A percentile compares a stretch with the other conserved stretches of the same genome.
Conservation (phyloP, 64 coral and sea anemone genomes). For the Trachythela sp. region DNA sequence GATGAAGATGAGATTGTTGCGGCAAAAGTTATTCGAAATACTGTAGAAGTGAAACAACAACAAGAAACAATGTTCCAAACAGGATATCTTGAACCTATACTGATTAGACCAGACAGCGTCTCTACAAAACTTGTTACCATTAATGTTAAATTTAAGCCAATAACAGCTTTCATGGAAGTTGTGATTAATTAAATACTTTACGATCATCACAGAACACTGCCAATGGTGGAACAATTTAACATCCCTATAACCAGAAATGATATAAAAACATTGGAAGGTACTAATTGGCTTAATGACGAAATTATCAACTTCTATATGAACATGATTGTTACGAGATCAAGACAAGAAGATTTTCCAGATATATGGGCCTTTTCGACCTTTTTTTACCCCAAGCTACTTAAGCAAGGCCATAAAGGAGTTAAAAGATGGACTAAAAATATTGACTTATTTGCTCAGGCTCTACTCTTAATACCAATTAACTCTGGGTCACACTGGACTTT, state of each 20-base stretch:
- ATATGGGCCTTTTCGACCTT: neutral
- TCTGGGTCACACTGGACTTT: neutral
- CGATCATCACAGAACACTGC: neutral
- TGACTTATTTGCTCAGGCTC: neutral
- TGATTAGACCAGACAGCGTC: neutral
- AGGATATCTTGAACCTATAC: neutral
- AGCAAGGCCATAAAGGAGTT: constrained; percentile 6
- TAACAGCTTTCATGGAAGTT: neutral
- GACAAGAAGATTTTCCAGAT: constrained; percentile 11
- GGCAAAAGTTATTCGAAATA: neutral
- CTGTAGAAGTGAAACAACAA: neutral
- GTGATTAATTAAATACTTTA: neutral
- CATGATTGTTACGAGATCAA: constrained; percentile 5
- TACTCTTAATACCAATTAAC: neutral
- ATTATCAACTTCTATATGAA: constrained; percentile 2
- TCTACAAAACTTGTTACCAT: neutral
- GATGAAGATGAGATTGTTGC: neutral
- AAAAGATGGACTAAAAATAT: constrained; percentile 9
- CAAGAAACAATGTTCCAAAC: neutral
- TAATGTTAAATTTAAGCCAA: neutral
- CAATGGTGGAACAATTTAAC: constrained; percentile 14
- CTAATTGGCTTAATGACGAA: constrained; percentile 7
- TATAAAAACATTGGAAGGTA: neutral
- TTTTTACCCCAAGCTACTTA: neutral
- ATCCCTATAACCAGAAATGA: neutral